phyloP scores from a whole-genome alignment of 2,888 invertebrate genomes.

The Pachliopta kotzebuea region DNA sequence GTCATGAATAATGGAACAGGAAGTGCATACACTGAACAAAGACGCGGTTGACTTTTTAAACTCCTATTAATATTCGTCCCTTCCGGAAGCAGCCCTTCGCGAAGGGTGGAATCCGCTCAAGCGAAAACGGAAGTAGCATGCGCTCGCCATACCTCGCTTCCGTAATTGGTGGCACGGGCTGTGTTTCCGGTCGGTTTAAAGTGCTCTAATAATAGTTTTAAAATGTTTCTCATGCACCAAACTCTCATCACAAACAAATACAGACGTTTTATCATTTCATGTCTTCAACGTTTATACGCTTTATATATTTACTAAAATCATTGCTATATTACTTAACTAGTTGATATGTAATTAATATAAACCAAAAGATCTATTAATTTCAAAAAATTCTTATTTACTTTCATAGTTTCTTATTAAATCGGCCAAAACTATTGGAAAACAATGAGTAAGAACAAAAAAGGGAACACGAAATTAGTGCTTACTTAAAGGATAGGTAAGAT shows the following conservation, averaged over 20 bases:
- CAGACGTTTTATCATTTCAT: constrained; percentile 3
- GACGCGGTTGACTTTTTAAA: constrained; percentile 64
- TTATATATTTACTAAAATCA: too few species aligned
- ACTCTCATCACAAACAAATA: constrained; percentile 26
- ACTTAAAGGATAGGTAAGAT: too few species aligned
- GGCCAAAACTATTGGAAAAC: too few species aligned
- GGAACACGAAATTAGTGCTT: too few species aligned
- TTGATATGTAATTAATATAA: too few species aligned
- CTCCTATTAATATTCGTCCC: constrained; percentile 68
- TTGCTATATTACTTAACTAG: too few species aligned
- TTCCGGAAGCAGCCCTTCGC: constrained; percentile 70
- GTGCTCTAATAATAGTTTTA: constrained; percentile 41
- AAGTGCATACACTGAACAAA: constrained; percentile 59
- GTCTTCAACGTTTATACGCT: not conserved
- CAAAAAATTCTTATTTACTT: too few species aligned
- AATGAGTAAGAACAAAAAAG: too few species aligned
- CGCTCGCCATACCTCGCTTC: constrained; percentile 64
- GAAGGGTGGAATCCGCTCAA: constrained; percentile 63
- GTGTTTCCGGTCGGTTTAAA: constrained; percentile 62
- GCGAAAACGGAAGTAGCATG: constrained; percentile 76
- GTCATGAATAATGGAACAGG: constrained; percentile 43
- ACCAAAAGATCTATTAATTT: too few species aligned
- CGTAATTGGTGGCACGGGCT: constrained; percentile 74
- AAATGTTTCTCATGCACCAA: constrained; percentile 31
- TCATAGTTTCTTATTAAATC: too few species aligned